phyloP scores from a whole-genome alignment of 2,113 vertebrate genomes.

The Sminthopsis crassicaudata region DNA sequence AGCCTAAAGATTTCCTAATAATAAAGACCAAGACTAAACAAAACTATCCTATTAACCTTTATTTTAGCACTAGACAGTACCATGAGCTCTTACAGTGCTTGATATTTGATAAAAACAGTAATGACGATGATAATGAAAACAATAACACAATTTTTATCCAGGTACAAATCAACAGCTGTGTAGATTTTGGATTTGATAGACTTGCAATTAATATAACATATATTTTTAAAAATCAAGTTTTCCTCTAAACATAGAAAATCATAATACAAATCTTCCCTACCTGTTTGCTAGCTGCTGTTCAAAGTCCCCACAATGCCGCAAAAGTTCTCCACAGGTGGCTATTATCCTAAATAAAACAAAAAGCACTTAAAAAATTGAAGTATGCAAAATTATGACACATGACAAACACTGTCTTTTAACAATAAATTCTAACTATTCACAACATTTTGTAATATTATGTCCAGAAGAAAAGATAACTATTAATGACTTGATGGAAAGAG shows the following conservation, averaged over 20 bases:
- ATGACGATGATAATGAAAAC: slow-evolving; percentile 16
- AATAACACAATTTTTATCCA: background rate
- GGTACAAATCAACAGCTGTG: slow-evolving; percentile 30
- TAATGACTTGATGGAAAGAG: background rate
- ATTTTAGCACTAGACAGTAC: slow-evolving; percentile 6
- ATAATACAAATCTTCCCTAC: slow-evolving; percentile 64
- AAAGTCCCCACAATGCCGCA: slow-evolving; percentile 88
- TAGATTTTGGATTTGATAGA: slow-evolving; percentile 2
- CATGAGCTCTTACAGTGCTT: slow-evolving; percentile 35
- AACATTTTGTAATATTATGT: slow-evolving; percentile 7
- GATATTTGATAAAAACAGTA: slow-evolving; percentile 51
- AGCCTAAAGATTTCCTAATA: background rate
- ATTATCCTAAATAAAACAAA: slow-evolving; percentile 85
- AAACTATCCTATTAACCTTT: background rate
- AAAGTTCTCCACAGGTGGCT: slow-evolving; percentile 88
- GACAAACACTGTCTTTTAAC: slow-evolving; percentile 66
- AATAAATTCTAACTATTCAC: slow-evolving; percentile 60
- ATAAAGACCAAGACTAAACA: background rate
- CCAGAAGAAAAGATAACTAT: slow-evolving; percentile 27
- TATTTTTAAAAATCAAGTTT: background rate
- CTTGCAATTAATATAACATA: background rate
- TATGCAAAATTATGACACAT: slow-evolving; percentile 40
- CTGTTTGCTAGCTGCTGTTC: slow-evolving; percentile 90
- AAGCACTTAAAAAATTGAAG: slow-evolving; percentile 43
- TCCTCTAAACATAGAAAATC: background rate